A percentile compares a stretch with the other conserved stretches of the same genome.
Evolutionary conservation across 2,797 vertebrate genomes (phyloP).

Genomic region (Spinus olivaceus): DNA sequence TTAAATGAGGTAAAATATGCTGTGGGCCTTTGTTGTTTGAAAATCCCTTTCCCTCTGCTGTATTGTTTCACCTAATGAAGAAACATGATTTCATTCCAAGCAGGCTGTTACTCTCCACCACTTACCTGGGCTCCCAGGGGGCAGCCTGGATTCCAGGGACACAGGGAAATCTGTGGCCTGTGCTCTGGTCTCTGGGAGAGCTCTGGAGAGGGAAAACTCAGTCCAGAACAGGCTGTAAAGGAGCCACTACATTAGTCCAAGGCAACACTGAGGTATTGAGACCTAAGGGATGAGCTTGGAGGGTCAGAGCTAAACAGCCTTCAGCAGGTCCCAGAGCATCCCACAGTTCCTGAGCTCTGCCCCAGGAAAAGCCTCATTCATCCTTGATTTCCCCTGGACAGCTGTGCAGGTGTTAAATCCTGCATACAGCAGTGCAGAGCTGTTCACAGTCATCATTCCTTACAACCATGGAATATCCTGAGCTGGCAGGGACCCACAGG

Average conservation of each 20-base stretch:
- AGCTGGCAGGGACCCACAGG: neutral
- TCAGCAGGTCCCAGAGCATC: neutral
- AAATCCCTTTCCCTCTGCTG: neutral
- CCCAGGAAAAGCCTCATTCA: neutral
- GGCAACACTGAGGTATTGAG: neutral
- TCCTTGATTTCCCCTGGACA: neutral
- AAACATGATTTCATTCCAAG: neutral
- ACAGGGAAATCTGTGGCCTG: neutral
- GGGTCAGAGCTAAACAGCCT: neutral
- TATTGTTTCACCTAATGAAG: slow-evolving; percentile 27
- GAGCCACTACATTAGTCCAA: neutral
- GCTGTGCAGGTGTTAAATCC: neutral
- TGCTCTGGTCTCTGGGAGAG: neutral
- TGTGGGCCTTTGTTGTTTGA: neutral
- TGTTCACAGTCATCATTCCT: neutral
- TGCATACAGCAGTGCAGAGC: rapidly evolving
- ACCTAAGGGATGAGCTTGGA: neutral
- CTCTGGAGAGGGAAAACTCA: neutral
- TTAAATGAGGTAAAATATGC: slow-evolving; percentile 21
- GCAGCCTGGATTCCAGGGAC: neutral
- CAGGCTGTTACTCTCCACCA: neutral
- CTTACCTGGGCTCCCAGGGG: neutral
- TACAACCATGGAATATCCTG: rapidly evolving
- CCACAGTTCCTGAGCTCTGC: neutral
- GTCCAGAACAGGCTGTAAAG: neutral